phyloP scores from a whole-genome alignment of 1,140 invertebrate genomes.

The Bombus sibiricus region DNA sequence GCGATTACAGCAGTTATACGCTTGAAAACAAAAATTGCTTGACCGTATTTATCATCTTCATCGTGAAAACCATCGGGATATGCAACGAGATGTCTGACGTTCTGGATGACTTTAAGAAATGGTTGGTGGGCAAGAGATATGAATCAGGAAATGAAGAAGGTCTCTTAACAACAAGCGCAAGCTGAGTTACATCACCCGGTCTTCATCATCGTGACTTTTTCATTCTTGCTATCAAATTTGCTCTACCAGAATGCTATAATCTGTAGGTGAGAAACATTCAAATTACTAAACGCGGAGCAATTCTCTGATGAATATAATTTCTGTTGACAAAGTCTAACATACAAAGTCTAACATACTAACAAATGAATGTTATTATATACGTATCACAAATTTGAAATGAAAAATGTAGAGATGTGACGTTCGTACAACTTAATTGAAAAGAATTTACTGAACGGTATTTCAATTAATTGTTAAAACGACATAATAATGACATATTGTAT shows the following conservation, averaged over 20 bases:
- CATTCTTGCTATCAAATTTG: not conserved
- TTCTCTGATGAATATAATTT: not conserved
- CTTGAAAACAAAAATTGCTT: not conserved
- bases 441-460: no score
- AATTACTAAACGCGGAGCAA: not conserved
- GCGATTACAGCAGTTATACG: not conserved
- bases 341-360: no score
- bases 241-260: not conserved
- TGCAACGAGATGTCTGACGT: not conserved
- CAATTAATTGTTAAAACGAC: no score
- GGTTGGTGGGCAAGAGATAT: not conserved
- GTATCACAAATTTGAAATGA: no score
- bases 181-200: not conserved
- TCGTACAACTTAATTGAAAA: no score
- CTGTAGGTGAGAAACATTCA: not conserved
- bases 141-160: conserved; percentile 21
- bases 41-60: not conserved
- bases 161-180: conserved; percentile 2
- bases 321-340: no score
- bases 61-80: conserved; percentile 3
- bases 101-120: conserved; percentile 15
- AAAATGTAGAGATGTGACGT: no score
- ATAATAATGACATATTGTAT: no score
- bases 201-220: not conserved
- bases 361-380: not conserved